Conservation (phyloP, 2,797 vertebrate species). For the Gambusia yucatana region DNA sequence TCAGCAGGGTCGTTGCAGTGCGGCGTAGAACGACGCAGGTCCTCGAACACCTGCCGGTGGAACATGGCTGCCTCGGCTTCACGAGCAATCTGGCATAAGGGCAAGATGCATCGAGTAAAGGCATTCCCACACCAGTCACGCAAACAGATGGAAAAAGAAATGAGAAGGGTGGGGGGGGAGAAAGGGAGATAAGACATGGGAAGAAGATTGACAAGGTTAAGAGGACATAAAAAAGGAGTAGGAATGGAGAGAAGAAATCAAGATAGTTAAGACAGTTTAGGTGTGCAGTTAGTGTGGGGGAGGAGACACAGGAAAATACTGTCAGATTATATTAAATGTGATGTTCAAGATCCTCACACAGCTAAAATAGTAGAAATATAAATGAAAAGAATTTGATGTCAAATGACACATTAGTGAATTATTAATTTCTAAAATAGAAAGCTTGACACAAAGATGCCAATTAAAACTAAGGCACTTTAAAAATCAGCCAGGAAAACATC, state of each 20-base stretch:
- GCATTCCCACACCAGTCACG: slow-evolving; percentile 49
- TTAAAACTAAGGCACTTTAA: slow-evolving; percentile 19
- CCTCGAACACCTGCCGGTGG: slow-evolving; percentile 98
- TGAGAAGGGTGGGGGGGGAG: not conserved
- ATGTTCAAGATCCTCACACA: not conserved
- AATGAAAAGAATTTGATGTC: not conserved
- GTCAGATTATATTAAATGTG: not conserved
- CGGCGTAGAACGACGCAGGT: slow-evolving; percentile 90
- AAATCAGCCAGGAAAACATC: slow-evolving; percentile 3
- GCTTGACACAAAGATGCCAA: slow-evolving; percentile 16
- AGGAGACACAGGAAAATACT: slow-evolving; percentile 24
- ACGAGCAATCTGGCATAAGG: slow-evolving; percentile 92
- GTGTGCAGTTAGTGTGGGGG: slow-evolving; percentile 23
- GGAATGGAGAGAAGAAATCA: slow-evolving; percentile 1
- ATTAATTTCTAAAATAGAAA: not conserved
- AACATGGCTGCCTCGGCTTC: slow-evolving; percentile 99
- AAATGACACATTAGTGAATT: not conserved
- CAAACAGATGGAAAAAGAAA: slow-evolving; percentile 18
- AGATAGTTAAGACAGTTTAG: slow-evolving; percentile 13
- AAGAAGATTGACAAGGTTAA: slow-evolving; percentile 24
- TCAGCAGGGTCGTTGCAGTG: slow-evolving; percentile 89
- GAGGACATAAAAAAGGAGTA: slow-evolving; percentile 10
- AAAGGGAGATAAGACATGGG: not conserved
- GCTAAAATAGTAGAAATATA: not conserved
- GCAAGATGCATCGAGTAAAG: slow-evolving; percentile 55